Evolutionary conservation across 2,113 vertebrate genomes (phyloP).

Genomic region (Mastomys natalensis): DNA sequence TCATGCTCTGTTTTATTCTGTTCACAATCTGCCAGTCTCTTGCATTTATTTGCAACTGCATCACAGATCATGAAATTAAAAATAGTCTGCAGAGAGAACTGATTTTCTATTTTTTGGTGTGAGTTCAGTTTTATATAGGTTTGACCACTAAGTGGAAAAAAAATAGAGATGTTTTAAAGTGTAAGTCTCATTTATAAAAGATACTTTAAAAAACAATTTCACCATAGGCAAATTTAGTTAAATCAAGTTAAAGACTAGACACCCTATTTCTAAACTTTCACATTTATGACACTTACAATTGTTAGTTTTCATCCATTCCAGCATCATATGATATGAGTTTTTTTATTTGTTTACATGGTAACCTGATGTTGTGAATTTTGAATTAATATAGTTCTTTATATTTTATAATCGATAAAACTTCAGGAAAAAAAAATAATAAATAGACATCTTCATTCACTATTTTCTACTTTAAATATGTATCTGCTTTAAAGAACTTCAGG

Average conservation of each 20-base stretch:
- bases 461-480: constrained; percentile 17
- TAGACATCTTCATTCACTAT: neutral
- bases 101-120: constrained; percentile 33
- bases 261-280: neutral
- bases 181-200: constrained; percentile 33
- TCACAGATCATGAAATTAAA: constrained; percentile 26
- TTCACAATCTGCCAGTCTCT: neutral
- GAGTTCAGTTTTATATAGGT: constrained; percentile 38
- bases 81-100: neutral
- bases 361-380: constrained; percentile 1
- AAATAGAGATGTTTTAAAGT: constrained; percentile 13
- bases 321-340: neutral
- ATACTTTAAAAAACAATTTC: constrained; percentile 13
- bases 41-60: neutral
- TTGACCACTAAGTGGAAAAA: constrained; percentile 18
- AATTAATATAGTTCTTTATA: too few species aligned
- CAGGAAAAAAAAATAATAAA: constrained; percentile 47
- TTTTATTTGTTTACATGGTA: neutral
- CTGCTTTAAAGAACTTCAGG: constrained; percentile 37
- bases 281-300: constrained; percentile 22
- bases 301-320: constrained; percentile 1
- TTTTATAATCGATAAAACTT: constrained; percentile 1
- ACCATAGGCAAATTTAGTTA: neutral
- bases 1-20: neutral
- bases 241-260: constrained; percentile 10